Evolutionary conservation across 2,113 vertebrate genomes (phyloP).

Genomic region (Oostethus manadensis): DNA sequence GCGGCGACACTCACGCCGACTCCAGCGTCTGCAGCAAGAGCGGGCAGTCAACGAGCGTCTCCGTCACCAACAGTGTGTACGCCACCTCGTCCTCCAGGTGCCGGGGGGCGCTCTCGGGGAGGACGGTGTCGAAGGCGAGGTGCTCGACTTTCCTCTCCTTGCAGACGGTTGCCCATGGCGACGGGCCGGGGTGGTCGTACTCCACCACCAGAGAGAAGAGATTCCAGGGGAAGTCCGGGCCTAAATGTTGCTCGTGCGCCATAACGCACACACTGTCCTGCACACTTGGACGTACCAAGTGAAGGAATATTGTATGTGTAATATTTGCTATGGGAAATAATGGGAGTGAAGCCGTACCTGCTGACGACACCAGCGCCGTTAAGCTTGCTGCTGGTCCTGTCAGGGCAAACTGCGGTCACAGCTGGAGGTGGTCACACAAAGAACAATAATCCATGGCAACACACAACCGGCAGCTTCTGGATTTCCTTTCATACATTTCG

Average conservation of each 20-base stretch:
- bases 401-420: conserved; percentile 41
- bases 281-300: conserved; percentile 55
- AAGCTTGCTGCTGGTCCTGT: conserved; percentile 43
- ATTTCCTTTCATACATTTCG: too few relatives aligned
- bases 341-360: conserved; percentile 45
- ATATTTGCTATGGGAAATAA: background rate
- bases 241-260: conserved; percentile 77
- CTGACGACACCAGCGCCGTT: conserved; percentile 53
- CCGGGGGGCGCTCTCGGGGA: conserved; percentile 39
- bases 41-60: conserved; percentile 77
- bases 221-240: conserved; percentile 84
- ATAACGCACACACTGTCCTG: conserved; percentile 70
- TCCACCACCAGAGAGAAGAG: conserved; percentile 84
- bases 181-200: conserved; percentile 77
- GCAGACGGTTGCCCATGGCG: conserved; percentile 78
- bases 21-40: conserved; percentile 82
- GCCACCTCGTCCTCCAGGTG: conserved; percentile 75
- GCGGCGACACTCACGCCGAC: conserved; percentile 74
- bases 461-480: background rate
- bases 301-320: too few relatives aligned
- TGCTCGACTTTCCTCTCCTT: conserved; percentile 73
- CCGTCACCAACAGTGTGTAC: conserved; percentile 81
- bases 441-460: background rate
- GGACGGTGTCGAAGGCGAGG: conserved; percentile 70
- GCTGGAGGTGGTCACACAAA: conserved; percentile 4